These are phyloP conservation scores for Taphrorychus bicolor DNA, from an alignment of 2,888 invertebrate species.

Conservation along the genomic window DNA sequence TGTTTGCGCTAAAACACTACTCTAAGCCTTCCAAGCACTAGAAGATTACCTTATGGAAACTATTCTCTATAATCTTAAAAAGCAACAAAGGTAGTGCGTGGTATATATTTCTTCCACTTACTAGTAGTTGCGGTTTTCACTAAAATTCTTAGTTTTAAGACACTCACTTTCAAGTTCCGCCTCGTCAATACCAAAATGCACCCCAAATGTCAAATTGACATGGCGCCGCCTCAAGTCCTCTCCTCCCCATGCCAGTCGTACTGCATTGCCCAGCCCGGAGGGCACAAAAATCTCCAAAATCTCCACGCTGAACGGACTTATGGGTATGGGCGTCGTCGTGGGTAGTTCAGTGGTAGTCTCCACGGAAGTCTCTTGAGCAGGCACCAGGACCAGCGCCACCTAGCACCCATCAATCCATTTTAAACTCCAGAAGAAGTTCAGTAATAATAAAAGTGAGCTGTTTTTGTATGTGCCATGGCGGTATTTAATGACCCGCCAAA, in stretches of 20 bases:
- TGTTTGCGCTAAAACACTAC: no score
- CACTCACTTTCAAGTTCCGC: constrained; percentile 47
- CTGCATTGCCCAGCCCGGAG: constrained; percentile 47
- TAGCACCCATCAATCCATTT: no score
- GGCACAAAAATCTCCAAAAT: constrained; percentile 48
- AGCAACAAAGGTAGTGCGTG: no score
- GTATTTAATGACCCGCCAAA: background rate
- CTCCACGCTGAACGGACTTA: constrained; percentile 43
- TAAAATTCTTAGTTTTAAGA: background rate
- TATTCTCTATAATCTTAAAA: no score
- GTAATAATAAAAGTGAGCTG: background rate
- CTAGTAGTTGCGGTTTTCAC: background rate
- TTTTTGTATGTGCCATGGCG: background rate
- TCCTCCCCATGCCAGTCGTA: constrained; percentile 50
- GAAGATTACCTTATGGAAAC: no score
- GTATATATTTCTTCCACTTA: no score
- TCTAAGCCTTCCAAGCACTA: no score
- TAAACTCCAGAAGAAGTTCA: no score
- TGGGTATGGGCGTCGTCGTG: constrained; percentile 5
- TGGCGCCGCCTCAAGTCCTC: constrained; percentile 33
- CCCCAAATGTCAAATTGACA: constrained; percentile 45
- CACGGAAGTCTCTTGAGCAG: background rate
- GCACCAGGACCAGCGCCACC: background rate
- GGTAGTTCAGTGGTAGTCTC: background rate
- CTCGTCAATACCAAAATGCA: constrained; percentile 48